Base-by-base conservation (phyloP, 2,888 invertebrate genomes). In the Quadroppia sp. region DNA sequence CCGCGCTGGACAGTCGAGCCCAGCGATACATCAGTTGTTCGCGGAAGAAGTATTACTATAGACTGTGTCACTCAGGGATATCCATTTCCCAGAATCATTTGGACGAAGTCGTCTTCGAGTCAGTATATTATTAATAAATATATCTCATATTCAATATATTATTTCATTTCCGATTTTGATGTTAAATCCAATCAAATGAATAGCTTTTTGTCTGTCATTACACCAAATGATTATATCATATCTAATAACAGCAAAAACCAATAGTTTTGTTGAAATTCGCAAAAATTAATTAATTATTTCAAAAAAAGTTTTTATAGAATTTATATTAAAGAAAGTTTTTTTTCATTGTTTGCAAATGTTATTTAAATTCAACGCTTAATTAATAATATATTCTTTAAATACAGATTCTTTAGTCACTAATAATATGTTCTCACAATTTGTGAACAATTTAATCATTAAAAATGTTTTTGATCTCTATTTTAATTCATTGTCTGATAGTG, bases 1-100 rank as follows among this genome's bases (percentile, higher is more conserved):
- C 80, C 80, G 28, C 71, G 76, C 25, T 80, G 80, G 80, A 59
- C 77, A 28, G 77, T 79, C 36, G 80, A 80, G 72, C 80, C 80
- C n/a, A 76, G 75, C 7, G 79, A 80, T 67, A 76, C 77, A 13
- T 77, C 77, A 40, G 79, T 80, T 17, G 80, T 80, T 17, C 79
- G 79, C 72, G 80, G 80, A 15, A 74, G 72, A 72, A 75, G 75
- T 70, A 72, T 77, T 2, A 75, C 75, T 2, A 75, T 78, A 11
- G 79, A 79, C 42, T 79, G 79, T 48, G 77, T 77, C 61, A 77
- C 79, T 11, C 77, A 77, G 75, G 79, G 79, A n/a, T 79, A 78
- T 72, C 79, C 79, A 15, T 75, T 76, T 45, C 79, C 79, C 13
- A 74, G 76, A 28, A 77, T 78, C 30, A 71, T 77, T 30, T 79